These are phyloP conservation scores for Calyptomena viridis DNA, from an alignment of 2,113 vertebrate genomes.

Conservation along the genomic window DNA sequence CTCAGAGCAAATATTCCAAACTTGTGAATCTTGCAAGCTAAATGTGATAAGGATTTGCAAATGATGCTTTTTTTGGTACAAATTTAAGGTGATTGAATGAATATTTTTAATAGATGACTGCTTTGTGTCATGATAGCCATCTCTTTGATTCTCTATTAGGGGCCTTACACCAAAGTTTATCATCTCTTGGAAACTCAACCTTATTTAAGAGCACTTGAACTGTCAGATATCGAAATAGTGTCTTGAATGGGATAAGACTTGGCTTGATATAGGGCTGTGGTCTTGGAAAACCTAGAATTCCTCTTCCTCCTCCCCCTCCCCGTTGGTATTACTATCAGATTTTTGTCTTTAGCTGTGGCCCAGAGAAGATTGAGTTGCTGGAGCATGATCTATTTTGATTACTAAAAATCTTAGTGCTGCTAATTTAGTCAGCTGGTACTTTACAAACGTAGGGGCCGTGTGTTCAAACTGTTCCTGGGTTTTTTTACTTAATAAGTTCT, in stretches of 20 bases:
- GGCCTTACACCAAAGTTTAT: background rate
- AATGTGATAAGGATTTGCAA: background rate
- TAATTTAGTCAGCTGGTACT: slow-evolving; percentile 33
- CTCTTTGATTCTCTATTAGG: background rate
- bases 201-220: background rate
- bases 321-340: background rate
- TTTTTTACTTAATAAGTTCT: slow-evolving; percentile 52
- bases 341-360: background rate
- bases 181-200: background rate
- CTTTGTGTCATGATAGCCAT: background rate
- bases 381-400: slow-evolving; percentile 39
- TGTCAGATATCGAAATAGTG: background rate
- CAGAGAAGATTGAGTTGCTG: background rate
- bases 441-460: background rate
- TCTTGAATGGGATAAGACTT: background rate
- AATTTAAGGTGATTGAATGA: background rate
- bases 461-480: slow-evolving; percentile 42
- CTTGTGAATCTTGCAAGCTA: background rate
- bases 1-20: background rate
- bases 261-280: background rate
- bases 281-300: background rate
- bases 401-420: background rate
- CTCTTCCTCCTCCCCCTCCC: accelerated
- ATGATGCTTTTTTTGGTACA: background rate
- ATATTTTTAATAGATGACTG: background rate